Percentiles rank a stretch among this genome's conserved stretches.
Evolutionary conservation across 2,797 vertebrate species (phyloP).

Genomic region (Botia almorhae): DNA sequence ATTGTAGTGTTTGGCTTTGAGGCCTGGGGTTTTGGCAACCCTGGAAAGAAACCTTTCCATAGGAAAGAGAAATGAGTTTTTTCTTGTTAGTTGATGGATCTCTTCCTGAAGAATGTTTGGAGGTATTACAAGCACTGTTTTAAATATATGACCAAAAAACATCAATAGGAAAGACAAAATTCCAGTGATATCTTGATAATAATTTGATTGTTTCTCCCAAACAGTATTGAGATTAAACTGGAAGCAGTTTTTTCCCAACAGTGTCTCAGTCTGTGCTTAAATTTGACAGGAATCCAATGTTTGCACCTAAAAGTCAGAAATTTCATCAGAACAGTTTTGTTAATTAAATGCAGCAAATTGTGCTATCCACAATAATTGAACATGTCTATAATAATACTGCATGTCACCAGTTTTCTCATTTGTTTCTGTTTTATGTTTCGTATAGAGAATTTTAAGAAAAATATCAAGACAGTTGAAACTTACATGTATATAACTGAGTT

Average conservation of each 20-base stretch:
- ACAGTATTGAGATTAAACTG: not conserved
- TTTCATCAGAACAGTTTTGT: no score
- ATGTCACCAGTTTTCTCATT: no score
- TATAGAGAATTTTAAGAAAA: not conserved
- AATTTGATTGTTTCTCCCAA: not conserved
- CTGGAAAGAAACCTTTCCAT: constrained; percentile 43
- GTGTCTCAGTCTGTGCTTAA: no score
- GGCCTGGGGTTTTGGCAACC: constrained; percentile 74
- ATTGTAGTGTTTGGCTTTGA: constrained; percentile 66
- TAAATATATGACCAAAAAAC: no score
- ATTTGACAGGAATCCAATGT: no score
- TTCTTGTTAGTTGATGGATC: no score
- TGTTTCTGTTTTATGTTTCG: not conserved
- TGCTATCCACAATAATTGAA: no score
- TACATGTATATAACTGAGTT: not conserved
- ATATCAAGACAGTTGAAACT: not conserved
- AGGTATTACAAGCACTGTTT: no score
- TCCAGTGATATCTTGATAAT: not conserved
- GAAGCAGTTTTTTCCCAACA: not conserved
- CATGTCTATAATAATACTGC: no score
- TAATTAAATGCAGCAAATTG: no score
- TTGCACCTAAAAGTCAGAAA: no score
- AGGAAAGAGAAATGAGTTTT: constrained; percentile 2
- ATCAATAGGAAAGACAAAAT: not conserved
- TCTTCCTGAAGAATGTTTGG: no score